phyloP scores from a whole-genome alignment of 2,888 invertebrate genomes.

The Xanthia togata region DNA sequence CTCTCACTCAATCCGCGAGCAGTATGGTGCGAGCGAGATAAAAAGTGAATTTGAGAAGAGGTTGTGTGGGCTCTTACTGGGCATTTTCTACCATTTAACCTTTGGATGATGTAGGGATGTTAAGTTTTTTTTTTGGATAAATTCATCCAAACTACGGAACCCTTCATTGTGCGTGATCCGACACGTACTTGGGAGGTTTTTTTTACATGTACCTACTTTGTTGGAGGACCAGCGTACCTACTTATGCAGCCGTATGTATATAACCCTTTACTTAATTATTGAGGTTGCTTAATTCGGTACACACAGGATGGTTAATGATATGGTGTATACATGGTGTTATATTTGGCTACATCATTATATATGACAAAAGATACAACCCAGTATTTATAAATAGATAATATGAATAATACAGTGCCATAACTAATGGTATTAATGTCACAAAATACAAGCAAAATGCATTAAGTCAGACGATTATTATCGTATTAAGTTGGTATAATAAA shows the following conservation, averaged over 20 bases:
- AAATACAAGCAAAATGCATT: conserved; percentile 56
- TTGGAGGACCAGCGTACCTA: background rate
- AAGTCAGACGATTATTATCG: conserved; percentile 32
- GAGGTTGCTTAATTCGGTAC: background rate
- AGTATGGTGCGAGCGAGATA: no score
- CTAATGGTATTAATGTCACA: conserved; percentile 22
- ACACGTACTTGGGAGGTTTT: no score
- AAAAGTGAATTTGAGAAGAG: no score
- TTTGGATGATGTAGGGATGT: no score
- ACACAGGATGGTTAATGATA: background rate
- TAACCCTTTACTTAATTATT: background rate
- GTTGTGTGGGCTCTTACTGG: no score
- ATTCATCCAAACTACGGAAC: no score
- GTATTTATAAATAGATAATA: conserved; percentile 29
- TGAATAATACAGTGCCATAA: conserved; percentile 5
- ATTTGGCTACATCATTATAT: conserved; percentile 1
- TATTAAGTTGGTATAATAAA: conserved; percentile 19
- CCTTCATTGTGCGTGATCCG: no score
- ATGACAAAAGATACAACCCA: conserved; percentile 29
- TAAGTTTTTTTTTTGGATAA: no score
- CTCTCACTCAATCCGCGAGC: no score
- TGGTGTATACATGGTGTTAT: background rate
- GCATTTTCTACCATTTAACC: no score
- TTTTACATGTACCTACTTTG: background rate
- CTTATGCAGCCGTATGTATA: background rate